These are phyloP conservation scores for Nasonia giraulti DNA, from an alignment of 1,140 invertebrate species.

Conservation along the genomic window DNA sequence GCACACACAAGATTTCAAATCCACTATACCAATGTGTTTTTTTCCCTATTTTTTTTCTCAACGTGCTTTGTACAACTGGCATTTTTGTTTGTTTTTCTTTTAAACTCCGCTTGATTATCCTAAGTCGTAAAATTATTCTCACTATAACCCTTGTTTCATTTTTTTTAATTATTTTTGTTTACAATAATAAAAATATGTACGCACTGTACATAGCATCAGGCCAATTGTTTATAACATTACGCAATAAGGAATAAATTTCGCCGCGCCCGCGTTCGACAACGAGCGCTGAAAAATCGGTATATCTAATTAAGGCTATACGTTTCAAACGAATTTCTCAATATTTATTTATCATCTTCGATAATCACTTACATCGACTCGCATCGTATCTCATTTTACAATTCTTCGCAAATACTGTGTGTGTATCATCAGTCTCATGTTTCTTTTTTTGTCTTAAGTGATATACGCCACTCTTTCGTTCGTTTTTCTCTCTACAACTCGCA, in stretches of 20 bases:
- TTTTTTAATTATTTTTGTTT: conserved; percentile 28
- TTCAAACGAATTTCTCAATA: conserved; percentile 55
- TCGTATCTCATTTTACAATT: conserved; percentile 59
- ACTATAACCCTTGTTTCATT: conserved; percentile 62
- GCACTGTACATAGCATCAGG: conserved; percentile 57
- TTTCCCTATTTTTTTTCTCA: conserved; percentile 10
- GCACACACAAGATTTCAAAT: conserved; percentile 19
- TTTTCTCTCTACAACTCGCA: background rate
- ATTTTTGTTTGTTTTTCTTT: conserved; percentile 59
- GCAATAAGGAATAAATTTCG: conserved; percentile 58
- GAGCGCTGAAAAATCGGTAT: conserved; percentile 55
- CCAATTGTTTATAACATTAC: conserved; percentile 63
- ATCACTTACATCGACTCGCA: conserved; percentile 10
- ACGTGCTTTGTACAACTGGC: conserved; percentile 71
- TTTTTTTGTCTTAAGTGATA: conserved; percentile 47
- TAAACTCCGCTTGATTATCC: conserved; percentile 60
- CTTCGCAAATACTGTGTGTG: conserved; percentile 72
- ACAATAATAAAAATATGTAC: conserved; percentile 15
- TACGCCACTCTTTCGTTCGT: conserved; percentile 21
- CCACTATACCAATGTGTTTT: conserved; percentile 7
- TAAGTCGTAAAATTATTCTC: conserved; percentile 73
- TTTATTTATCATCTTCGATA: conserved; percentile 11
- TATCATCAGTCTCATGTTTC: conserved; percentile 72
- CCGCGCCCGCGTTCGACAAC: conserved; percentile 28
- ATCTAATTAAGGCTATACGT: conserved; percentile 72